Evolutionary conservation across 2,888 invertebrate genomes (phyloP).

Genomic region (Merodon equestris): DNA sequence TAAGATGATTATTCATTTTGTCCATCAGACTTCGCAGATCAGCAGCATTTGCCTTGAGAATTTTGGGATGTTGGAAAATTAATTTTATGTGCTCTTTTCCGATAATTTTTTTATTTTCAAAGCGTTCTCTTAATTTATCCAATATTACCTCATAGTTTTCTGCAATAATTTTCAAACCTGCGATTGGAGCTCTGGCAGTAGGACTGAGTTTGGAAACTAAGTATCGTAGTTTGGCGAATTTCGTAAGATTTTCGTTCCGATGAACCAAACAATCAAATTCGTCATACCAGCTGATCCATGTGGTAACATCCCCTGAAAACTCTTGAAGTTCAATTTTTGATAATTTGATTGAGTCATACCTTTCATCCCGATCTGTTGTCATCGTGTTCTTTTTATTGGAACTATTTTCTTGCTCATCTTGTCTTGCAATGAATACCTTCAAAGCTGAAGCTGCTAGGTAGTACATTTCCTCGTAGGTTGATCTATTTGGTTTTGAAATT

Average conservation of each 20-base stretch:
- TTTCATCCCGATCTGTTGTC: slow-evolving; percentile 36
- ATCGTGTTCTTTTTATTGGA: no score
- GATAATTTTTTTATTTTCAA: slow-evolving; percentile 52
- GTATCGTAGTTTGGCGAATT: slow-evolving; percentile 44
- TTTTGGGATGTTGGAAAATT: slow-evolving; percentile 42
- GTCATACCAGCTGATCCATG: slow-evolving; percentile 56
- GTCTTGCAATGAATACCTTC: no score
- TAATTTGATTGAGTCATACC: slow-evolving; percentile 48
- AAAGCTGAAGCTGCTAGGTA: no score
- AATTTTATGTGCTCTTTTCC: slow-evolving; percentile 46
- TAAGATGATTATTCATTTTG: slow-evolving; percentile 56
- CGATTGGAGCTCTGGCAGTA: slow-evolving; percentile 38
- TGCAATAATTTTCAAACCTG: slow-evolving; percentile 42
- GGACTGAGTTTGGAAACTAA: slow-evolving; percentile 34
- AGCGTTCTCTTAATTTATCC: slow-evolving; percentile 47
- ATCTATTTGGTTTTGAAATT: no score
- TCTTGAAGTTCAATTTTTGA: slow-evolving; percentile 51
- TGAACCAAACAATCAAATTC: slow-evolving; percentile 45
- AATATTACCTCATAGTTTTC: slow-evolving; percentile 51
- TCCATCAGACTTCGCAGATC: slow-evolving; percentile 51
- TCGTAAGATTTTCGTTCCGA: slow-evolving; percentile 34
- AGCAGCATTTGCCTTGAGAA: slow-evolving; percentile 37
- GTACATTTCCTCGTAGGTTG: no score
- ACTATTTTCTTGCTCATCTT: no score
- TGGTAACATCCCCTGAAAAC: slow-evolving; percentile 55